phyloP scores from a whole-genome alignment of 1,140 invertebrate genomes.

The Monomorium pharaonis region DNA sequence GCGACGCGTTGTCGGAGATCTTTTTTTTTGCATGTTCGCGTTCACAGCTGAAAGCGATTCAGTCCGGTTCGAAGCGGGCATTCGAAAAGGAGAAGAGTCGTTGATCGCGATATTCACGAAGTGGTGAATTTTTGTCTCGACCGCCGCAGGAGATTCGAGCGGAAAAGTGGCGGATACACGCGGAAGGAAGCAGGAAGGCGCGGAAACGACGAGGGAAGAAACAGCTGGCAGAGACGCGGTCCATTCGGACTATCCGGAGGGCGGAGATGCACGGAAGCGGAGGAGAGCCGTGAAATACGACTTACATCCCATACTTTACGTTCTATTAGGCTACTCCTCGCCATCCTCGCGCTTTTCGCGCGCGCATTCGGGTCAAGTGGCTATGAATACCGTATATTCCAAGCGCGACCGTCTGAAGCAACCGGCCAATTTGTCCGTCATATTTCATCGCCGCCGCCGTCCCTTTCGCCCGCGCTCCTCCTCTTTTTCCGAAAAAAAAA shows the following conservation, averaged over 20 bases:
- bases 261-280: neutral
- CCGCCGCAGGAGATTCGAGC: neutral
- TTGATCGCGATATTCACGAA: neutral
- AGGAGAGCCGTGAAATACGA: constrained; percentile 61
- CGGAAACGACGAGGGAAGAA: neutral
- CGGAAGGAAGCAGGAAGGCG: constrained; percentile 9
- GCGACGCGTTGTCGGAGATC: neutral
- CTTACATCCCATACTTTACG: constrained; percentile 67
- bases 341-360: neutral
- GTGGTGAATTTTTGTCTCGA: neutral
- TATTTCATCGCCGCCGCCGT: constrained; percentile 64
- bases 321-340: constrained; percentile 65
- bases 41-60: constrained; percentile 34
- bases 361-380: constrained; percentile 73
- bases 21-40: constrained; percentile 27
- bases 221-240: constrained; percentile 14
- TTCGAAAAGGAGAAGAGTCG: neutral
- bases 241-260: neutral
- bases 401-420: constrained; percentile 66
- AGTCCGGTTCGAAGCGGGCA: neutral
- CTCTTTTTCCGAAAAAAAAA: constrained; percentile 23
- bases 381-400: constrained; percentile 74
- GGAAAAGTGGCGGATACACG: neutral
- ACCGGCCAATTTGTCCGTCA: constrained; percentile 68
- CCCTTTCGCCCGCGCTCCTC: constrained; percentile 30